phyloP scores from a whole-genome alignment of 2,888 invertebrate species.

The Glomeris marginata region DNA sequence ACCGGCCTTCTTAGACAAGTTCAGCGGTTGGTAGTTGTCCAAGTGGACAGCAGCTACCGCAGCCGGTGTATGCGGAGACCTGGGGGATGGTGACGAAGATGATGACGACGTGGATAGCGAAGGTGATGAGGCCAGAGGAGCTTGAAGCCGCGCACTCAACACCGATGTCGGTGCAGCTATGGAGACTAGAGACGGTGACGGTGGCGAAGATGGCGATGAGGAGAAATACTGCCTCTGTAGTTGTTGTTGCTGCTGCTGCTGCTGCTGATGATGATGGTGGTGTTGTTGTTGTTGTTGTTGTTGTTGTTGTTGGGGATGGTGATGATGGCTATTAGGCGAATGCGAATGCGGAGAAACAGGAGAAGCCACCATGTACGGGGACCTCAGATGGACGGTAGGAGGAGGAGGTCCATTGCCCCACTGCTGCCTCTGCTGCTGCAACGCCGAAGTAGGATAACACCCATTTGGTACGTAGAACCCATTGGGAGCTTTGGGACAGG shows the following conservation, averaged over 20 bases:
- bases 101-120: background rate
- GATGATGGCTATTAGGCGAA: constrained; percentile 8
- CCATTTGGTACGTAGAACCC: too few species aligned
- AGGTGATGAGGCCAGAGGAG: background rate
- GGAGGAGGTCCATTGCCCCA: too few species aligned
- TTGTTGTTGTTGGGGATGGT: background rate
- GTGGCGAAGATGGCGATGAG: constrained; percentile 7
- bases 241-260: background rate
- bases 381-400: too few species aligned
- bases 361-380: too few species aligned
- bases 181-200: constrained; percentile 15
- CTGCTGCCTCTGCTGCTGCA: too few species aligned
- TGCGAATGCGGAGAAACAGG: too few species aligned
- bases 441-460: too few species aligned
- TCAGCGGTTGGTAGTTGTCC: constrained; percentile 49
- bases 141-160: too few species aligned
- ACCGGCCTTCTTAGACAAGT: constrained; percentile 73
- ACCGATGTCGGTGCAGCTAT: constrained; percentile 12
- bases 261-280: background rate
- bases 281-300: background rate
- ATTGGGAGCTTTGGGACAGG: too few species aligned
- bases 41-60: too few species aligned
- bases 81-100: constrained; percentile 10
- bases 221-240: background rate
- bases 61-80: too few species aligned